These are phyloP conservation scores for Schizopygopsis malacanthus DNA, from an alignment of 2,797 vertebrate species.

Conservation along the genomic window DNA sequence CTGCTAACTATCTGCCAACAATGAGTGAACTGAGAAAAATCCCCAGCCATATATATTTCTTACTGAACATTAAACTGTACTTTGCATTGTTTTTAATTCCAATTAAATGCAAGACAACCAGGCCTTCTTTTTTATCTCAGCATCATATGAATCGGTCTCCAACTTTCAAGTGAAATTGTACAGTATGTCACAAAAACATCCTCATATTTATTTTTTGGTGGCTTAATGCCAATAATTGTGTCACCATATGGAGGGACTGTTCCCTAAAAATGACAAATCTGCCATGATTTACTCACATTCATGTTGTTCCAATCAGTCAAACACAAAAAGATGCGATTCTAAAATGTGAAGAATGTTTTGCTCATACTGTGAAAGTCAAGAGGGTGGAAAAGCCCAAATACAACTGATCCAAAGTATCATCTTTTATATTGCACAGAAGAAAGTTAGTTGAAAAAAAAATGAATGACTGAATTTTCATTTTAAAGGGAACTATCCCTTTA, in stretches of 20 bases:
- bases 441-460: too few species aligned
- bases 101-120: not conserved
- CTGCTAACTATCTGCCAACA: slow-evolving; percentile 31
- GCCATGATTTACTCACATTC: not conserved
- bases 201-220: not conserved
- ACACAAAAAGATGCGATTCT: not conserved
- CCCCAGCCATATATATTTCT: not conserved
- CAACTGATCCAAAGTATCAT: too few species aligned
- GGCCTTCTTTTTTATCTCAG: not conserved
- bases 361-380: not conserved
- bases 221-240: not conserved
- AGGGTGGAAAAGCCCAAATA: not conserved
- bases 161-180: not conserved
- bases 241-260: not conserved
- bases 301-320: not conserved
- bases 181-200: not conserved
- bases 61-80: not conserved
- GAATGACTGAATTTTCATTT: not conserved
- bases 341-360: not conserved
- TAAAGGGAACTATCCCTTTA: not conserved
- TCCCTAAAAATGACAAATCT: not conserved
- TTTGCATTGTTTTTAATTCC: not conserved
- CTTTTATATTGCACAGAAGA: too few species aligned
- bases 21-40: not conserved
- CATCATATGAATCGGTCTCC: not conserved